A percentile compares a stretch with the other conserved stretches of the same genome.
Evolutionary conservation across 2,797 vertebrate species (phyloP).

Genomic region (Gila robusta): DNA sequence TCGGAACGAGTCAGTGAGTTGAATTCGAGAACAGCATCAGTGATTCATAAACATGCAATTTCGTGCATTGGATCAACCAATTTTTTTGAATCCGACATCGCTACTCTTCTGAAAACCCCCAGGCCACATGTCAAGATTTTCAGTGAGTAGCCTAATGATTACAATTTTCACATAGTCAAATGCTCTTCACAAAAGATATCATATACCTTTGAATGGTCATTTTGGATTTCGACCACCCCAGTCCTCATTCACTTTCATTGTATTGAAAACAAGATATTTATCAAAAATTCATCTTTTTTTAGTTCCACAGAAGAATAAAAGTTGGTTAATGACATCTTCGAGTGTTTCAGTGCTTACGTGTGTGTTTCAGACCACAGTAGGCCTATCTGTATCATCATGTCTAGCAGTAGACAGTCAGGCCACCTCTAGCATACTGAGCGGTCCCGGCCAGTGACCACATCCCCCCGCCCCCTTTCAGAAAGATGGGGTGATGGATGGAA

Average conservation of each 20-base stretch:
- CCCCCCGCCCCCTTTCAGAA: background rate
- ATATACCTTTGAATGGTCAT: background rate
- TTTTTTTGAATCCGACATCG: background rate
- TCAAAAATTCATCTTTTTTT: background rate
- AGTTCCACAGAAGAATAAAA: slow-evolving; percentile 10
- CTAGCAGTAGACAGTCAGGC: slow-evolving; percentile 41
- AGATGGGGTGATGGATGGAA: slow-evolving; percentile 42
- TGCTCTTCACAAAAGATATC: background rate
- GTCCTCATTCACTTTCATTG: background rate
- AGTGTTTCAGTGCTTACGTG: background rate
- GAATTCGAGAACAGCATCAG: background rate
- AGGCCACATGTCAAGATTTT: background rate
- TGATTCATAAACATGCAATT: background rate
- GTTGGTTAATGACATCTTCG: background rate
- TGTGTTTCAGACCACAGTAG: slow-evolving; percentile 14
- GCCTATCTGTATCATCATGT: slow-evolving; percentile 21
- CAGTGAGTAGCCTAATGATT: background rate
- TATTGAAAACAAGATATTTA: background rate
- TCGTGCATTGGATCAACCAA: background rate
- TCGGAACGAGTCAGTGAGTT: background rate
- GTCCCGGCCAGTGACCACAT: slow-evolving; percentile 22
- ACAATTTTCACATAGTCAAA: no score
- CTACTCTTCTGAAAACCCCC: background rate
- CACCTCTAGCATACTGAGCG: slow-evolving; percentile 42
- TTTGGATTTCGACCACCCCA: background rate